A percentile compares a stretch with the other conserved stretches of the same genome.
phyloP scores from a whole-genome alignment of 2,113 vertebrate genomes.

The Corythornis cristatus region DNA sequence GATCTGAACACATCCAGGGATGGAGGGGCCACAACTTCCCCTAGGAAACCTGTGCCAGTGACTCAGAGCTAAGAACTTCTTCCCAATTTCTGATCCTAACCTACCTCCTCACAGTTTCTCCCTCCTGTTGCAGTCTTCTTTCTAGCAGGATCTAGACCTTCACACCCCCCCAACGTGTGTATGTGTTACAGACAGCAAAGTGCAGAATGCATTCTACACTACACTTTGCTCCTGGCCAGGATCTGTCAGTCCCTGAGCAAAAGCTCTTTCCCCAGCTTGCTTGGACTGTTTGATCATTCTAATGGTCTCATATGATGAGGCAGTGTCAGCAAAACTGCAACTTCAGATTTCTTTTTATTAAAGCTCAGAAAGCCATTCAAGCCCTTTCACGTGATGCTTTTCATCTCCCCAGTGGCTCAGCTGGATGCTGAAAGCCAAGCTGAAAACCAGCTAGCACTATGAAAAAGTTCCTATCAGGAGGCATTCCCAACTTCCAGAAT shows the following conservation, averaged over 20 bases:
- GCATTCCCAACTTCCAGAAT: background rate
- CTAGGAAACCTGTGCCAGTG: no score
- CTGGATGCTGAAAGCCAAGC: background rate
- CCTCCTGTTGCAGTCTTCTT: background rate
- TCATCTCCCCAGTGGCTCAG: background rate
- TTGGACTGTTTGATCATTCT: background rate
- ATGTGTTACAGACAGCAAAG: no score
- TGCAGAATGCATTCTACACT: background rate
- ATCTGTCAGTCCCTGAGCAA: background rate
- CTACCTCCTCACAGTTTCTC: background rate
- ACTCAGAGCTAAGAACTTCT: no score
- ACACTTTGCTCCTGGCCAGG: background rate
- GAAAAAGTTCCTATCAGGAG: background rate
- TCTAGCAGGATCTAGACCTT: background rate
- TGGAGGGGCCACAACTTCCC: no score
- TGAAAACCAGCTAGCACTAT: background rate
- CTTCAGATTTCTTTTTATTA: background rate
- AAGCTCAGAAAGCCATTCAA: background rate
- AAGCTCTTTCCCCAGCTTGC: background rate
- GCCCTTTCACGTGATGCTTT: background rate
- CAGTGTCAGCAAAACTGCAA: background rate
- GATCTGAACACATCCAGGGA: no score
- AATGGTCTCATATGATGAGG: background rate
- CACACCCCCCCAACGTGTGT: accelerated
- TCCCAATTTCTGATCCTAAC: no score